Percentiles rank a stretch among this genome's conserved stretches.
phyloP scores from a whole-genome alignment of 2,113 vertebrate genomes.

The Peucedramus taeniatus region DNA sequence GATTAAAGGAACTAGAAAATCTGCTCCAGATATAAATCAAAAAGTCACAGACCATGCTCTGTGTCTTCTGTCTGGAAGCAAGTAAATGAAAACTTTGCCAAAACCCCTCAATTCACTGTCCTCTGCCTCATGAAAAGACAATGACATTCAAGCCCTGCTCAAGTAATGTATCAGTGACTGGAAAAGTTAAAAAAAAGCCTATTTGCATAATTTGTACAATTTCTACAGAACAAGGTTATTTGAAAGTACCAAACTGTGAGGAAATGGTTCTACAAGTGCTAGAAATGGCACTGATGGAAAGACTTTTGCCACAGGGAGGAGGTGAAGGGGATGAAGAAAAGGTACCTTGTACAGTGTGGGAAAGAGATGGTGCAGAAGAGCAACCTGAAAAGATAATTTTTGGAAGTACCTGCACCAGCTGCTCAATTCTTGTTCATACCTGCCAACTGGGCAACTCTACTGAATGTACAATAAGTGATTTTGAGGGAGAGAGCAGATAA shows the following conservation, averaged over 20 bases:
- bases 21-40: neutral
- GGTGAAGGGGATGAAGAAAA: neutral
- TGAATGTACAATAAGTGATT: neutral
- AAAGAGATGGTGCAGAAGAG: neutral
- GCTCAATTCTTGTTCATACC: neutral
- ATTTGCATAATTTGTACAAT: neutral
- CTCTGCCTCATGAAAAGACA: neutral
- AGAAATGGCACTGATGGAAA: neutral
- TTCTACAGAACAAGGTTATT: neutral
- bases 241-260: neutral
- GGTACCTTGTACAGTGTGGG: neutral
- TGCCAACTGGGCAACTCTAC: accelerated
- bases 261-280: neutral
- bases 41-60: neutral
- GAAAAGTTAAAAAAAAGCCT: neutral
- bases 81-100: neutral
- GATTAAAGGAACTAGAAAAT: neutral
- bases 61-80: neutral
- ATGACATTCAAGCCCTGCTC: neutral
- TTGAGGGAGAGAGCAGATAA: neutral
- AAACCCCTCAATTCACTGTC: neutral
- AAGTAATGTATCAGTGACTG: neutral
- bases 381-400: neutral
- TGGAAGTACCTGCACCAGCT: neutral
- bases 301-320: neutral